Evolutionary conservation across 2,797 vertebrate species (phyloP).

Genomic region (Urophycis tenuis): DNA sequence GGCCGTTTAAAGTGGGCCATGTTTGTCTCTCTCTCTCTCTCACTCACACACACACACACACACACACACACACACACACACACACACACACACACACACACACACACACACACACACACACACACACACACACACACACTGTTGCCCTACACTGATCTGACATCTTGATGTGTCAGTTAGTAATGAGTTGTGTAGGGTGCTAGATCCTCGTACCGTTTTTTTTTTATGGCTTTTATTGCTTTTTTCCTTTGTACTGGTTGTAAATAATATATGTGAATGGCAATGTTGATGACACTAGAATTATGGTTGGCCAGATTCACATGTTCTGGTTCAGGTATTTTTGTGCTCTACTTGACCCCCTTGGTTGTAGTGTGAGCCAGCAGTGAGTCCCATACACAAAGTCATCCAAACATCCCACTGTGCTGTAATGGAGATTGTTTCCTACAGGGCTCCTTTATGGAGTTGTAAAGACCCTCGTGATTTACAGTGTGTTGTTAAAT

Average conservation of each 20-base stretch:
- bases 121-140: too few species aligned
- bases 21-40: not conserved
- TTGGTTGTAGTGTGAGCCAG: not conserved
- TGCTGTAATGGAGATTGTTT: conserved; percentile 55
- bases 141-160: not conserved
- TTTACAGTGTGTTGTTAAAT: conserved; percentile 45
- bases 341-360: not conserved
- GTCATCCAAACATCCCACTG: conserved; percentile 38
- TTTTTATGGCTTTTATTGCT: conserved; percentile 10
- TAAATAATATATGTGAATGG: conserved; percentile 8
- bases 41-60: not conserved
- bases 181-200: not conserved
- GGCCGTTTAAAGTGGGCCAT: not conserved
- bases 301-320: not conserved
- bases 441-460: conserved; percentile 52
- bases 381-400: conserved; percentile 38
- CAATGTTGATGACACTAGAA: not conserved
- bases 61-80: not conserved
- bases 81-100: not conserved
- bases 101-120: too few species aligned
- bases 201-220: not conserved
- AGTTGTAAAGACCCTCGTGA: conserved; percentile 54
- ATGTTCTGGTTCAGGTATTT: not conserved
- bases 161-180: not conserved
- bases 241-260: conserved; percentile 2